A percentile compares a stretch with the other conserved stretches of the same genome.
These are phyloP conservation scores for Anableps anableps DNA, from an alignment of 2,797 vertebrate genomes.

Conservation along the genomic window DNA sequence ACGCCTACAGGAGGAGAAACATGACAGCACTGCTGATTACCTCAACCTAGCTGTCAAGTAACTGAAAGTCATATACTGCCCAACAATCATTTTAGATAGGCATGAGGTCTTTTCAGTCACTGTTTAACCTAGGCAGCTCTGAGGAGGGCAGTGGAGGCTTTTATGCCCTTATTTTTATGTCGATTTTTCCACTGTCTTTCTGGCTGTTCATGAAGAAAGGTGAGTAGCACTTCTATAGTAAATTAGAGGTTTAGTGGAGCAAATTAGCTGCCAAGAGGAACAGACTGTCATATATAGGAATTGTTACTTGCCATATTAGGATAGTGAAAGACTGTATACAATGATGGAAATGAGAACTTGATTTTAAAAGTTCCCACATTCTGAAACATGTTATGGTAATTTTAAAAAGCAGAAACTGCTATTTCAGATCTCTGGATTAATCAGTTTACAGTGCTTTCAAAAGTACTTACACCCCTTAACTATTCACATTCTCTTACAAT, in stretches of 20 bases:
- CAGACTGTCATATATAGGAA: not conserved
- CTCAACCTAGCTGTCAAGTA: not conserved
- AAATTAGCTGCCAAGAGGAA: not conserved
- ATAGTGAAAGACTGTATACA: not conserved
- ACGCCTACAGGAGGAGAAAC: constrained; percentile 27
- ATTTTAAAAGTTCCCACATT: not conserved
- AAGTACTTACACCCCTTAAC: not conserved
- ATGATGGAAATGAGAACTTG: not conserved
- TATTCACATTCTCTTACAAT: not conserved
- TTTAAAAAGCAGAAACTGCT: not conserved
- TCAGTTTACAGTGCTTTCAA: not conserved
- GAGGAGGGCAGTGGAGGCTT: constrained; percentile 44
- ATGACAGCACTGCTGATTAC: constrained; percentile 5
- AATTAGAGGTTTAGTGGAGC: not conserved
- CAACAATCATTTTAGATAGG: not conserved
- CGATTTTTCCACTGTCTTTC: constrained; percentile 57
- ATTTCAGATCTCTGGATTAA: not conserved
- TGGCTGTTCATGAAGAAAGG: constrained; percentile 60
- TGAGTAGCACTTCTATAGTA: constrained; percentile 44
- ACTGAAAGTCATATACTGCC: constrained; percentile 9
- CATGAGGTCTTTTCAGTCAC: constrained; percentile 32
- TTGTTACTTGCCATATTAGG: not conserved
- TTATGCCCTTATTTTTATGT: constrained; percentile 52
- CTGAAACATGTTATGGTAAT: not conserved
- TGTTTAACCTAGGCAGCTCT: constrained; percentile 4